Evolutionary conservation across 2,888 invertebrate species (phyloP).

Genomic region (Elmis aenea): DNA sequence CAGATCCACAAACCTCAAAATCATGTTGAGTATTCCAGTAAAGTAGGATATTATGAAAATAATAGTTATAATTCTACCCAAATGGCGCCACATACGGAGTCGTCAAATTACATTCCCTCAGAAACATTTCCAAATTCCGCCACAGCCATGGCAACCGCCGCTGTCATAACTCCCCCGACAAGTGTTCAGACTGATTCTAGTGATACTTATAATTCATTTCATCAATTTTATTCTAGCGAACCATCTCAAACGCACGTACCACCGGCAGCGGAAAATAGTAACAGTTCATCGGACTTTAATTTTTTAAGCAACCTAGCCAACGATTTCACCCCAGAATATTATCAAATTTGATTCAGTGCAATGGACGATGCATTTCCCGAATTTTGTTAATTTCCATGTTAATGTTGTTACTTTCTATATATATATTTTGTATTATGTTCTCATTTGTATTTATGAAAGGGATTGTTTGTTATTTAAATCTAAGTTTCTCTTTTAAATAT

Average conservation of each 20-base stretch:
- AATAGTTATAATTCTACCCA: slow-evolving; percentile 46
- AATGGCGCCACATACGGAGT: slow-evolving; percentile 48
- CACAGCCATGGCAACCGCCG: slow-evolving; percentile 48
- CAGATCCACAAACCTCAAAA: slow-evolving; percentile 37
- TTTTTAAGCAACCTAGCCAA: slow-evolving; percentile 88
- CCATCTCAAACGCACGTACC: slow-evolving; percentile 37
- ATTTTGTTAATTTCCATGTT: slow-evolving; percentile 20
- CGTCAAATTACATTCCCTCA: slow-evolving; percentile 47
- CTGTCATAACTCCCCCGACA: slow-evolving; percentile 58
- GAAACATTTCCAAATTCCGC: slow-evolving; percentile 47
- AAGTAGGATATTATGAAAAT: slow-evolving; percentile 54
- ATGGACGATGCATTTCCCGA: slow-evolving; percentile 32
- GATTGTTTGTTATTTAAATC: too few species aligned
- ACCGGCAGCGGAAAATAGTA: slow-evolving; percentile 70
- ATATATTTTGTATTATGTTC: slow-evolving; percentile 1
- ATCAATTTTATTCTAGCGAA: slow-evolving; percentile 62
- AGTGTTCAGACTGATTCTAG: slow-evolving; percentile 56
- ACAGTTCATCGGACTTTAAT: slow-evolving; percentile 91
- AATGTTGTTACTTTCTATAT: slow-evolving; percentile 12
- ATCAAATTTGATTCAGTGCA: slow-evolving; percentile 58
- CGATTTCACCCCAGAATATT: slow-evolving; percentile 90
- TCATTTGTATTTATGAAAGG: slow-evolving; percentile 3
- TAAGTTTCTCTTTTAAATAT: too few species aligned
- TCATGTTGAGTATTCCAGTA: slow-evolving; percentile 35
- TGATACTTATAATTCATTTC: slow-evolving; percentile 65